Conservation (phyloP, 1,140 invertebrate species). For the Nomia melanderi region DNA sequence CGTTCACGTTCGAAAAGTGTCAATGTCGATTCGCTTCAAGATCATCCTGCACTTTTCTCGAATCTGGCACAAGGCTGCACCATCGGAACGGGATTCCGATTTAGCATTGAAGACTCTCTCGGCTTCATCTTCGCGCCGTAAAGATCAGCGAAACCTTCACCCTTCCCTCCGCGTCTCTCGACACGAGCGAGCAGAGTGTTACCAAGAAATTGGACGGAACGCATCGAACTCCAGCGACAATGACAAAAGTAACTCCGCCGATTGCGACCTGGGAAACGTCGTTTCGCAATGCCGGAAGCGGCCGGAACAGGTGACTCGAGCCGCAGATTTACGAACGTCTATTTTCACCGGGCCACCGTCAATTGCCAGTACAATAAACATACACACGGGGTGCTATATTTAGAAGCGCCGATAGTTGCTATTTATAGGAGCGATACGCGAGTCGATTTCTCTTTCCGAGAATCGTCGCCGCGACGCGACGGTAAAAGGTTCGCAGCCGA, state of each 20-base stretch:
- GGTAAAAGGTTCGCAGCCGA: not conserved
- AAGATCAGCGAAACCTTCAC: too few species aligned
- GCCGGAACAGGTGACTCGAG: not conserved
- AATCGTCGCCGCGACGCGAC: slow-evolving; percentile 2
- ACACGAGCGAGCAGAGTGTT: too few species aligned
- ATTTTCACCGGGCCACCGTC: not conserved
- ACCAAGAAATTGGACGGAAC: too few species aligned
- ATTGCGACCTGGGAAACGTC: too few species aligned
- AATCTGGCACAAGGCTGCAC: not conserved
- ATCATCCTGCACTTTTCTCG: not conserved
- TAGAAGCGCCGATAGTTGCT: not conserved
- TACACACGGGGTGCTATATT: not conserved
- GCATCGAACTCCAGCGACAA: too few species aligned
- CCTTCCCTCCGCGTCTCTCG: too few species aligned
- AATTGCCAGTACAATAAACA: not conserved
- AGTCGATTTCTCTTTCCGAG: slow-evolving; percentile 4
- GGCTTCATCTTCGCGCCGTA: too few species aligned
- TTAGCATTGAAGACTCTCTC: too few species aligned
- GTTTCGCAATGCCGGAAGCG: not conserved
- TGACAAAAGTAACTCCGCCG: too few species aligned
- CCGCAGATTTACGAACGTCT: not conserved
- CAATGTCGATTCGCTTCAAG: not conserved
- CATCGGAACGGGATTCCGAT: too few species aligned
- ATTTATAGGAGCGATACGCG: slow-evolving; percentile 29
- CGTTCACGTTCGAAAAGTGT: too few species aligned